Base-by-base conservation (phyloP, 1,140 invertebrate genomes). In the Magallana gigas region DNA sequence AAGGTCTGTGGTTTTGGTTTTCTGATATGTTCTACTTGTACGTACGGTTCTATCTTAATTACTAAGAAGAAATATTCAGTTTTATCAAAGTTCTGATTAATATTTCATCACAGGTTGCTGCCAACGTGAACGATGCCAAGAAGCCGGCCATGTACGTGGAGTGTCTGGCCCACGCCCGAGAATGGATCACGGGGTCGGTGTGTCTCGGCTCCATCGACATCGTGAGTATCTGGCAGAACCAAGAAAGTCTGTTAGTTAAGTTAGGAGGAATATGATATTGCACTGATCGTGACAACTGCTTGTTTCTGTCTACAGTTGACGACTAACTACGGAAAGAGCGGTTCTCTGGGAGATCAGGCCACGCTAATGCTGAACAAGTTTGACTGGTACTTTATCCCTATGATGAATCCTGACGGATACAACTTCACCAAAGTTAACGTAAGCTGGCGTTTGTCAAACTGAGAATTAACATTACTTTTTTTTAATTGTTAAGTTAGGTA, bases 361-460 rank as follows among this genome's bases (percentile, higher is more conserved):
- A 89, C 82, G 12, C 36, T 60, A 0, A 83, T 90, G 57, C 57
- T 91, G 23, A 82, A 95, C 80, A 88, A 92, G 36, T 94, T 95
- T 84, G 94, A 95, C 87, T 96, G 95, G 94, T 96, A 96, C 91
- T 94, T 97, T 86, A 93, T 97, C 88, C 97, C 97, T 0, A 95
- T 97, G 18, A 92, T 96, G 2, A 97, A 97, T 93, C 96, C 97
- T 8, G 97, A 97, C 94, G 97, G 97, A 1, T 97, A 96, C 90
- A 95, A 95, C 56, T 97, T 96, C 90, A 96, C 91, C 1, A 82
- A 83, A 18, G 57, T 76, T 12, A 57, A 23, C 23, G 88, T 91
- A 82, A 88, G 86, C 5, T 68, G 16, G n/a, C 23, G n/a, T 16
- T n/a, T 7, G 8, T 18, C 3, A 16, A 64, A 48, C 36, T 5